Evolutionary conservation across 2,113 vertebrate genomes (phyloP).

Genomic region (Sarotherodon lohbergeri): DNA sequence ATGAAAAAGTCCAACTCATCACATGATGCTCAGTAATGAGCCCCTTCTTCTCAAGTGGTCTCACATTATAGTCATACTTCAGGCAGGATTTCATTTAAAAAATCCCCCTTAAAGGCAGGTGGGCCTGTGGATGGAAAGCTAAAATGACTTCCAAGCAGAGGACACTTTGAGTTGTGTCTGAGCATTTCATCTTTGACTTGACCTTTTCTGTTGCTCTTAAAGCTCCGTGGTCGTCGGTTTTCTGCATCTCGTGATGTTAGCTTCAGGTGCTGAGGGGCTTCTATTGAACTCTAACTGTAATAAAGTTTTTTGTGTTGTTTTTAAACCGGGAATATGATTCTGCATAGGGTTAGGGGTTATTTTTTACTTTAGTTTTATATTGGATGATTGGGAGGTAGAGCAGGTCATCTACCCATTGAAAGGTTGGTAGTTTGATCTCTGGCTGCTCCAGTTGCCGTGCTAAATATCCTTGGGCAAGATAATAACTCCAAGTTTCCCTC

Average conservation of each 20-base stretch:
- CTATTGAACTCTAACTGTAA: not conserved
- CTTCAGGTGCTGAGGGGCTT: not conserved
- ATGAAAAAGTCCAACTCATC: rapidly evolving
- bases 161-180: not conserved
- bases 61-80: rapidly evolving
- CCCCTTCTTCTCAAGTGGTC: not conserved
- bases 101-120: rapidly evolving
- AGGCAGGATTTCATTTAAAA: not conserved
- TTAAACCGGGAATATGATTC: too few species aligned
- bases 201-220: not conserved
- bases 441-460: too few species aligned
- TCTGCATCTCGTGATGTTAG: rapidly evolving
- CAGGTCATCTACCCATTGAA: too few species aligned
- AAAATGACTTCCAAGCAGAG: rapidly evolving
- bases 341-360: too few species aligned
- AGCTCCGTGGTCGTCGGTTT: not conserved
- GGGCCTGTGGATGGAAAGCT: not conserved
- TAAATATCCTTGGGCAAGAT: too few species aligned
- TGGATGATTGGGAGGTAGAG: too few species aligned
- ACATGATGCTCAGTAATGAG: not conserved
- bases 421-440: too few species aligned
- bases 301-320: too few species aligned
- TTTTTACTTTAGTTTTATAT: too few species aligned
- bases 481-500: too few species aligned
- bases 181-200: rapidly evolving